phyloP scores from a whole-genome alignment of 2,113 vertebrate species.

The Varanus salvator region DNA sequence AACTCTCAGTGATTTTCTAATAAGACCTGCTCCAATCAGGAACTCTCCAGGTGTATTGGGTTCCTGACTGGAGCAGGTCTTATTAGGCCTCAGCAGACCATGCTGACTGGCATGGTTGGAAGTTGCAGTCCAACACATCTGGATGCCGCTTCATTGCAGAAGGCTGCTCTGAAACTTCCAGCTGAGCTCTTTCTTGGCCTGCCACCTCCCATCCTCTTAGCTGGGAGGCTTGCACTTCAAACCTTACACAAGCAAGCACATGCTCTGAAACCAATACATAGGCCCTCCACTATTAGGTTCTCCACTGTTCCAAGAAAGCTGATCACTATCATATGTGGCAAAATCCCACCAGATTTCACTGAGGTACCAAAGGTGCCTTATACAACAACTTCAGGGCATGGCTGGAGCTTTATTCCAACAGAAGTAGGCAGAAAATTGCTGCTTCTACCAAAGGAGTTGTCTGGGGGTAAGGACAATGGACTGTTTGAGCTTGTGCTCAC shows the following conservation, averaged over 20 bases:
- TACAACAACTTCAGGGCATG: neutral
- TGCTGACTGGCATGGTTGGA: too few relatives aligned
- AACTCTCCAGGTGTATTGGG: neutral
- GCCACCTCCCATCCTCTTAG: neutral
- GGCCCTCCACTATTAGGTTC: neutral
- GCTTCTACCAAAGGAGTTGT: neutral
- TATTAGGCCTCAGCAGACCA: too few relatives aligned
- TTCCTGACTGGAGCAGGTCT: neutral
- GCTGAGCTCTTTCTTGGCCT: neutral
- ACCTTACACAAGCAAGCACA: neutral
- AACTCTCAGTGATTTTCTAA: neutral
- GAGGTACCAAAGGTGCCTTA: neutral
- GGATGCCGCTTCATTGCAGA: neutral
- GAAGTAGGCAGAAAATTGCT: neutral
- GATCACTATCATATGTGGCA: neutral
- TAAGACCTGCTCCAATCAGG: neutral
- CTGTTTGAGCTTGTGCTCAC: neutral
- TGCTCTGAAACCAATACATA: neutral
- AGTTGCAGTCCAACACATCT: neutral
- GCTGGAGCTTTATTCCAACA: neutral
- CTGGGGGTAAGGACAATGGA: neutral
- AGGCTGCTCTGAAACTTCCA: neutral
- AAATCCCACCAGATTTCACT: neutral
- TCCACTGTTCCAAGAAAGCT: neutral
- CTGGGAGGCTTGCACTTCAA: neutral